These are phyloP conservation scores for Typhlomys cinereus DNA, from an alignment of 2,113 vertebrate genomes.

Conservation along the genomic window DNA sequence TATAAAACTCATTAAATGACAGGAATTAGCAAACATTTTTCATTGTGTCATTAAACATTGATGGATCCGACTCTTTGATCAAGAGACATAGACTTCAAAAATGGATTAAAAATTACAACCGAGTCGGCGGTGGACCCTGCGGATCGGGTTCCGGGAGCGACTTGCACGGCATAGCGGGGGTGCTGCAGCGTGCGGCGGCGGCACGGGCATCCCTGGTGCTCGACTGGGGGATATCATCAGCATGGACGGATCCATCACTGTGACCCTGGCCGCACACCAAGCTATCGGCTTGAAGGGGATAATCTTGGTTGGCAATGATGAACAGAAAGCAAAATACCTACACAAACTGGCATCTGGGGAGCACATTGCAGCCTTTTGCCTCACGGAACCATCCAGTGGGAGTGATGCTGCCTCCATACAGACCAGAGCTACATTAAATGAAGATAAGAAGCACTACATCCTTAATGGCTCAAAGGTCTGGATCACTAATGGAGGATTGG, in stretches of 20 bases:
- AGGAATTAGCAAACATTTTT: no score
- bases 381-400: constrained; percentile 96
- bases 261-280: constrained; percentile 96
- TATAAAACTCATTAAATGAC: no score
- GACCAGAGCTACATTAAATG: constrained; percentile 89
- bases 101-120: no score
- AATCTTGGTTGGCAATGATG: constrained; percentile 93
- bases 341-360: constrained; percentile 94
- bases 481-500: constrained; percentile 96
- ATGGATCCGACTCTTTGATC: no score
- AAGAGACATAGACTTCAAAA: no score
- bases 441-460: constrained; percentile 92
- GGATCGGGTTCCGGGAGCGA: no score
- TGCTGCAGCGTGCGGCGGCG: no score
- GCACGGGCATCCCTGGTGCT: no score
- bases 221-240: constrained; percentile 92
- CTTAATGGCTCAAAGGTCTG: constrained; percentile 94
- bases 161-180: no score
- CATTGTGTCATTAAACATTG: no score
- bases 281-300: constrained; percentile 98
- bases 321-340: constrained; percentile 96
- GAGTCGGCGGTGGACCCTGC: no score
- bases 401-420: constrained; percentile 97
- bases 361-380: constrained; percentile 95
- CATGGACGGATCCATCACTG: constrained; percentile 90